Conservation (phyloP, 2,113 vertebrate genomes). For the Pagrus major region DNA sequence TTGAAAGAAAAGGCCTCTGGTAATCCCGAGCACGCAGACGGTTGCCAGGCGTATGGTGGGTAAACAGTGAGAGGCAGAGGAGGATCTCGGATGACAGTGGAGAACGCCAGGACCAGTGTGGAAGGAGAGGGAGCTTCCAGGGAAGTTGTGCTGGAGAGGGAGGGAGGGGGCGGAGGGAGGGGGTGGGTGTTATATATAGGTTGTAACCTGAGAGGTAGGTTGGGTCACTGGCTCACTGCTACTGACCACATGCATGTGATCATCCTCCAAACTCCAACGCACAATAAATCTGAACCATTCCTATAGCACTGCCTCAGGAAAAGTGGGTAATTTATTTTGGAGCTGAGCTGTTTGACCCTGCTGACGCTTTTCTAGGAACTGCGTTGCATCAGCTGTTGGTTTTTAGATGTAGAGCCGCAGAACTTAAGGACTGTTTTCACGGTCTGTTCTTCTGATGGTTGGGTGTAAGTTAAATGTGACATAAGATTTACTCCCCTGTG, state of each 20-base stretch:
- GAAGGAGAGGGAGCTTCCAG: constrained; percentile 86
- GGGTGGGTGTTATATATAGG: constrained; percentile 91
- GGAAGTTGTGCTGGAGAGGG: constrained; percentile 84
- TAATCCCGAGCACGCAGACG: constrained; percentile 85
- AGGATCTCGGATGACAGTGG: constrained; percentile 87
- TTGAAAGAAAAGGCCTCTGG: constrained; percentile 73
- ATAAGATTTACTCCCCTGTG: neutral
- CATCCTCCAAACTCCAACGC: constrained; percentile 85
- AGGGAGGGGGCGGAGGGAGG: constrained; percentile 14
- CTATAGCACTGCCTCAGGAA: constrained; percentile 61
- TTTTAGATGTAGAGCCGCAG: constrained; percentile 20
- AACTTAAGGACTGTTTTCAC: constrained; percentile 2
- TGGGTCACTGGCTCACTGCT: constrained; percentile 87
- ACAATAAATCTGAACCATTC: constrained; percentile 75
- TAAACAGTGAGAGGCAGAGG: constrained; percentile 82
- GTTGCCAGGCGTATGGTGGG: constrained; percentile 83
- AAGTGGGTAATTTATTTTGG: constrained; percentile 71
- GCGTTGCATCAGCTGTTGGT: constrained; percentile 33
- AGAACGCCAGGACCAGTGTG: constrained; percentile 81
- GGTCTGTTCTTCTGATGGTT: neutral
- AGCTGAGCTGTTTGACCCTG: constrained; percentile 50
- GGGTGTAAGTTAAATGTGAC: neutral
- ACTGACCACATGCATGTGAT: constrained; percentile 89
- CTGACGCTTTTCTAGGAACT: constrained; percentile 42
- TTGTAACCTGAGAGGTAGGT: constrained; percentile 94